A percentile compares a stretch with the other conserved stretches of the same genome.
These are phyloP conservation scores for Halichoerus grypus DNA, from an alignment of 2,113 vertebrate species.

Conservation along the genomic window DNA sequence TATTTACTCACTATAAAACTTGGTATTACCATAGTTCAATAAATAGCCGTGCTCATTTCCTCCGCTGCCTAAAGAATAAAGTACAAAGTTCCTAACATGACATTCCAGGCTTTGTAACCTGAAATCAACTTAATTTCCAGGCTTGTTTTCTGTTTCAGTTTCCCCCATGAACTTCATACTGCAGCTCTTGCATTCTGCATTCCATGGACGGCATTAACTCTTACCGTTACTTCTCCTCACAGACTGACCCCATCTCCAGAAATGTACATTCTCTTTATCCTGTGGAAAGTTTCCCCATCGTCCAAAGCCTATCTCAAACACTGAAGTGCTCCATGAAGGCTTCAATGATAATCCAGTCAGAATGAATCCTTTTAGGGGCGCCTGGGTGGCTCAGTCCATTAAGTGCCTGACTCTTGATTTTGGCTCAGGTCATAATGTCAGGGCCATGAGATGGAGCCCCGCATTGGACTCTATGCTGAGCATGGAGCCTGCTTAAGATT, in stretches of 20 bases:
- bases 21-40: constrained; percentile 14
- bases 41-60: constrained; percentile 11
- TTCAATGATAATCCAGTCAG: neutral
- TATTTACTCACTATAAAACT: constrained; percentile 44
- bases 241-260: neutral
- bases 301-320: neutral
- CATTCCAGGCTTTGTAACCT: neutral
- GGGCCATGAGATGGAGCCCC: neutral
- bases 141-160: neutral
- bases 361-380: neutral
- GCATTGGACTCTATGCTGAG: neutral
- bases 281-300: neutral
- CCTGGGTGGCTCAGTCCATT: neutral
- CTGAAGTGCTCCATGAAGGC: neutral
- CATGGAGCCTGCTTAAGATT: neutral
- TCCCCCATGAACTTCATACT: neutral
- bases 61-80: neutral
- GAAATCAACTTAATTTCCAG: neutral
- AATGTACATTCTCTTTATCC: neutral
- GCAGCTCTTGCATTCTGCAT: neutral
- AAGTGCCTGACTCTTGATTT: neutral
- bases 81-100: neutral
- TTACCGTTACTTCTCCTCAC: neutral
- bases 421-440: neutral
- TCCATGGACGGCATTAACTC: neutral